Evolutionary conservation across 1,140 invertebrate genomes (phyloP).

Genomic region (Nephotettix cincticeps): DNA sequence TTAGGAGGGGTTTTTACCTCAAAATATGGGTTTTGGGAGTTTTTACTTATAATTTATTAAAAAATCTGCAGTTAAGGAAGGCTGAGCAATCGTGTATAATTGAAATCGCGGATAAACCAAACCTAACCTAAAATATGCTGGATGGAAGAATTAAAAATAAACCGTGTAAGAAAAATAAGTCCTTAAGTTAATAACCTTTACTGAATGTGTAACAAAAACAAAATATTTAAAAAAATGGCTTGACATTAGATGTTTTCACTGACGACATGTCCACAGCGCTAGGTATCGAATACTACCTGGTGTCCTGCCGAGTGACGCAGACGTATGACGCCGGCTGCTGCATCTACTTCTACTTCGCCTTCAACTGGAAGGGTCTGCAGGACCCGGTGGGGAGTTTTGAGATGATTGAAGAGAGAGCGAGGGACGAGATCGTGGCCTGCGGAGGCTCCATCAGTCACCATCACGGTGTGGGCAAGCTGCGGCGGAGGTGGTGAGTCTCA

Average conservation of each 20-base stretch:
- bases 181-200: too few relatives aligned
- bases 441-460: constrained; percentile 96
- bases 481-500: constrained; percentile 66
- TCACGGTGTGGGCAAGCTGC: constrained; percentile 93
- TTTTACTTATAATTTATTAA: too few relatives aligned
- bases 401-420: constrained; percentile 74
- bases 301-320: constrained; percentile 90
- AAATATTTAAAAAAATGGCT: background rate
- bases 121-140: too few relatives aligned
- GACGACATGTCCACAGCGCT: constrained; percentile 44
- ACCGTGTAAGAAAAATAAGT: too few relatives aligned
- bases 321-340: constrained; percentile 97
- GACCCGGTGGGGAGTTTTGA: constrained; percentile 85
- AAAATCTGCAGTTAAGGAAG: too few relatives aligned
- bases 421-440: constrained; percentile 87
- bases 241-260: background rate
- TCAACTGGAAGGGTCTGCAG: constrained; percentile 67
- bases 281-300: constrained; percentile 62
- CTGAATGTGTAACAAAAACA: background rate
- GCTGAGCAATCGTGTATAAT: too few relatives aligned
- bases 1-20: too few relatives aligned
- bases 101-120: too few relatives aligned
- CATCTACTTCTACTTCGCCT: constrained; percentile 98
- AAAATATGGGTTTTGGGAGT: too few relatives aligned
- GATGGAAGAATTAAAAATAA: too few relatives aligned